A percentile compares a stretch with the other conserved stretches of the same genome.
Evolutionary conservation across 2,888 invertebrate genomes (phyloP).

Genomic region (Drosophila affinis): DNA sequence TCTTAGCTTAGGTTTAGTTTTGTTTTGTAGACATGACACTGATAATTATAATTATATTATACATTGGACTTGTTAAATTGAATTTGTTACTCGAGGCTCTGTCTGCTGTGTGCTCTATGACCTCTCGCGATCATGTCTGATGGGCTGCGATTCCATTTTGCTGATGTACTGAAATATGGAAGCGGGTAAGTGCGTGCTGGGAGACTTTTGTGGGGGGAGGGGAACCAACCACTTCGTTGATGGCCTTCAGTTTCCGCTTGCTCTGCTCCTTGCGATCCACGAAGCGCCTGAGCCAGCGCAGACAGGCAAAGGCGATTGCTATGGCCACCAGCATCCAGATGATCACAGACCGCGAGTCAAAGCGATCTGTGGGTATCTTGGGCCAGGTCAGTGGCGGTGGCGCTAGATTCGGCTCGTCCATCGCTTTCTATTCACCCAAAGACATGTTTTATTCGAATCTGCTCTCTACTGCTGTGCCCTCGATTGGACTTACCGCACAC

Average conservation of each 20-base stretch:
- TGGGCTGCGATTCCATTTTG: slow-evolving; percentile 41
- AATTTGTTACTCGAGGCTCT: not conserved
- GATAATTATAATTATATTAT: slow-evolving; percentile 17
- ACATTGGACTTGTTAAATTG: not conserved
- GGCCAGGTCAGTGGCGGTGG: slow-evolving; percentile 77
- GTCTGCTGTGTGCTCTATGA: slow-evolving; percentile 6
- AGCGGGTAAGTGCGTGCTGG: not conserved
- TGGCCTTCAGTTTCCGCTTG: slow-evolving; percentile 10
- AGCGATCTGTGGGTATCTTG: slow-evolving; percentile 75
- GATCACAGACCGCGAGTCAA: slow-evolving; percentile 82
- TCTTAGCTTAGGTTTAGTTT: slow-evolving; percentile 10
- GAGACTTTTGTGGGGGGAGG: too few species aligned
- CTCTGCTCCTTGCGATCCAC: slow-evolving; percentile 65
- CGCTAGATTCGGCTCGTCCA: slow-evolving; percentile 45
- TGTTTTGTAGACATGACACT: not conserved
- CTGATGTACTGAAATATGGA: slow-evolving; percentile 35
- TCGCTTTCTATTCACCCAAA: slow-evolving; percentile 10
- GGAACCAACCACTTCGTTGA: slow-evolving; percentile 38
- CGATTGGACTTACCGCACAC: slow-evolving; percentile 51
- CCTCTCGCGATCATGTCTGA: slow-evolving; percentile 24
- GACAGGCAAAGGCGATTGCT: slow-evolving; percentile 76
- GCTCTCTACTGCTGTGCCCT: accelerated
- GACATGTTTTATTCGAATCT: accelerated
- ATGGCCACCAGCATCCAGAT: slow-evolving; percentile 82
- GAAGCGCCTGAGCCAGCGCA: slow-evolving; percentile 72